Percentiles rank a stretch among this genome's conserved stretches.
Conservation (phyloP, 2,888 invertebrate genomes). For the Dastarcus helophoroides region DNA sequence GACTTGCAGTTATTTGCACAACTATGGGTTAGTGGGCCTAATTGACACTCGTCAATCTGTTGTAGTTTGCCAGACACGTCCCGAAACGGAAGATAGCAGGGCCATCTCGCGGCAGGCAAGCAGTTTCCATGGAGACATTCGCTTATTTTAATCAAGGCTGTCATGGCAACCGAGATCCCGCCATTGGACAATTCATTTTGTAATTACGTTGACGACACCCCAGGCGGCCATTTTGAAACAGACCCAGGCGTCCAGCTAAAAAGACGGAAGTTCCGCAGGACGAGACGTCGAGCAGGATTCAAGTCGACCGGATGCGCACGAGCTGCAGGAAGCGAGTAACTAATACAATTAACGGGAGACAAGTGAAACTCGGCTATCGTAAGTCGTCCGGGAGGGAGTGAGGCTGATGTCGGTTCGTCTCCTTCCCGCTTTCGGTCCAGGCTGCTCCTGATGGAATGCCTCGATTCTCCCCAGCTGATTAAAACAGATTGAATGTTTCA, state of each 20-base stretch:
- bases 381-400: conserved; percentile 30
- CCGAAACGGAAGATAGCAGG: conserved; percentile 16
- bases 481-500: conserved; percentile 41
- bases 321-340: conserved; percentile 35
- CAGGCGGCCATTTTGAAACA: conserved; percentile 41
- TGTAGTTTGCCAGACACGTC: no score
- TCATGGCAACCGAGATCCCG: conserved; percentile 41
- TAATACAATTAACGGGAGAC: conserved; percentile 42
- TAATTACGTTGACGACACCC: conserved; percentile 43
- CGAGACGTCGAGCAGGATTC: conserved; percentile 19
- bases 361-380: conserved; percentile 42
- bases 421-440: conserved; percentile 4
- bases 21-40: no score
- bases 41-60: no score
- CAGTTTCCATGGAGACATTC: conserved; percentile 39
- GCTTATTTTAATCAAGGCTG: conserved; percentile 41
- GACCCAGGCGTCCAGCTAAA: conserved; percentile 32
- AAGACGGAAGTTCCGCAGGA: conserved; percentile 22
- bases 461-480: conserved; percentile 37
- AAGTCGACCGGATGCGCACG: conserved; percentile 25
- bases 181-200: conserved; percentile 42
- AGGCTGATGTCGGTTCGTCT: conserved; percentile 9
- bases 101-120: conserved; percentile 33
- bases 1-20: no score
- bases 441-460: conserved; percentile 31